phyloP scores from a whole-genome alignment of 1,140 invertebrate species.

The Trichoplusia ni region DNA sequence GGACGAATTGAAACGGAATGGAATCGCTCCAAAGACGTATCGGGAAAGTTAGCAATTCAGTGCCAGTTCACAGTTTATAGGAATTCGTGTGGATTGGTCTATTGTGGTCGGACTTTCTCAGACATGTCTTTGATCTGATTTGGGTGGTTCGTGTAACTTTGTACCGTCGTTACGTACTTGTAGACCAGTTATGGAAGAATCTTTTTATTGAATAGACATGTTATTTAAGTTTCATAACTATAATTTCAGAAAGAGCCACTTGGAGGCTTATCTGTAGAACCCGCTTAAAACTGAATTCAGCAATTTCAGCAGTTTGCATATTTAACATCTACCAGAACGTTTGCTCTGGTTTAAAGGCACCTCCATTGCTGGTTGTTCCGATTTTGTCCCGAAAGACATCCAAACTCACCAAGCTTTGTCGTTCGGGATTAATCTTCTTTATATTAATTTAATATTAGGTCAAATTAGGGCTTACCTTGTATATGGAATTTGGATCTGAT shows the following conservation, averaged over 20 bases:
- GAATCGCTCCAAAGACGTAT: constrained; percentile 33
- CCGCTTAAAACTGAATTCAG: too few species aligned
- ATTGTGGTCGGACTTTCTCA: background rate
- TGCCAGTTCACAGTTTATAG: background rate
- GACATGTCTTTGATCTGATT: constrained; percentile 15
- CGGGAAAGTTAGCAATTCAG: constrained; percentile 17
- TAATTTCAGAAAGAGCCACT: too few species aligned
- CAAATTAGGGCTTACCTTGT: constrained; percentile 73
- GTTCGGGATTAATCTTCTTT: background rate
- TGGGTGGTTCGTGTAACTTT: background rate
- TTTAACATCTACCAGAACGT: too few species aligned
- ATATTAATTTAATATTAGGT: background rate
- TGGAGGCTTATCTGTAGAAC: too few species aligned
- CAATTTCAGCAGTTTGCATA: too few species aligned
- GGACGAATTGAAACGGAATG: constrained; percentile 23
- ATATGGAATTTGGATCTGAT: constrained; percentile 89
- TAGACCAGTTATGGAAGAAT: too few species aligned
- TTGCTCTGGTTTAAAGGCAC: too few species aligned
- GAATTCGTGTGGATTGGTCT: constrained; percentile 21
- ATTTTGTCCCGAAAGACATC: background rate
- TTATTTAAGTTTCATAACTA: too few species aligned
- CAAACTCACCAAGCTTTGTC: background rate
- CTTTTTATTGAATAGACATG: too few species aligned
- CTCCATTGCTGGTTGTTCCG: background rate
- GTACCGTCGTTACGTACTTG: too few species aligned